Conservation (phyloP, 2,113 vertebrate genomes). For the Polypterus bichir region DNA sequence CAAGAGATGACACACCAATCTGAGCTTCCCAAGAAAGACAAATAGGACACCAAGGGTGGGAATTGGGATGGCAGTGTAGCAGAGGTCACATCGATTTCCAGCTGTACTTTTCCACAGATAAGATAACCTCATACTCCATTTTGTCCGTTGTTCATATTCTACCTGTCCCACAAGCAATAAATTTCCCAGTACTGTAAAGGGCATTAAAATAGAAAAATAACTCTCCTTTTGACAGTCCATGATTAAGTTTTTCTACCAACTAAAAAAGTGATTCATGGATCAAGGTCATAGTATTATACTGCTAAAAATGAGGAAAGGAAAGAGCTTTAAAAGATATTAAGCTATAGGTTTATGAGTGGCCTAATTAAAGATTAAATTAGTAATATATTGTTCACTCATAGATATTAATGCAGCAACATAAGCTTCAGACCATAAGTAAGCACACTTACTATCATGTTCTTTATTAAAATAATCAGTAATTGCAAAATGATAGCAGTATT, state of each 20-base stretch:
- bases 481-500: too few species aligned
- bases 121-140: slow-evolving; percentile 72
- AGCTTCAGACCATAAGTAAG: too few species aligned
- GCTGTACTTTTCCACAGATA: slow-evolving; percentile 60
- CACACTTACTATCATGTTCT: too few species aligned
- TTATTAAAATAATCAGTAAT: too few species aligned
- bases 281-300: slow-evolving; percentile 54
- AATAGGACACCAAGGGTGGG: slow-evolving; percentile 70
- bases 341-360: too few species aligned
- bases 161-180: slow-evolving; percentile 67
- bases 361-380: too few species aligned
- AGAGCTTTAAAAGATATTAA: too few species aligned
- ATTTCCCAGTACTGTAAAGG: slow-evolving; percentile 55
- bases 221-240: slow-evolving; percentile 61
- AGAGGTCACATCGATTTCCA: slow-evolving; percentile 80
- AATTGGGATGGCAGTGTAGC: slow-evolving; percentile 66
- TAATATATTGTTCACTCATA: too few species aligned
- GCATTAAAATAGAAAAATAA: slow-evolving; percentile 63
- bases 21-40: slow-evolving; percentile 62
- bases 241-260: slow-evolving; percentile 68
- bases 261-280: slow-evolving; percentile 52
- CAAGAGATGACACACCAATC: slow-evolving; percentile 63
- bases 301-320: slow-evolving; percentile 4
- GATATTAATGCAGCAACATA: too few species aligned
- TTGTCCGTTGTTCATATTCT: slow-evolving; percentile 72